These are phyloP conservation scores for Troides oblongomaculatus DNA, from an alignment of 2,888 invertebrate genomes.

Conservation along the genomic window DNA sequence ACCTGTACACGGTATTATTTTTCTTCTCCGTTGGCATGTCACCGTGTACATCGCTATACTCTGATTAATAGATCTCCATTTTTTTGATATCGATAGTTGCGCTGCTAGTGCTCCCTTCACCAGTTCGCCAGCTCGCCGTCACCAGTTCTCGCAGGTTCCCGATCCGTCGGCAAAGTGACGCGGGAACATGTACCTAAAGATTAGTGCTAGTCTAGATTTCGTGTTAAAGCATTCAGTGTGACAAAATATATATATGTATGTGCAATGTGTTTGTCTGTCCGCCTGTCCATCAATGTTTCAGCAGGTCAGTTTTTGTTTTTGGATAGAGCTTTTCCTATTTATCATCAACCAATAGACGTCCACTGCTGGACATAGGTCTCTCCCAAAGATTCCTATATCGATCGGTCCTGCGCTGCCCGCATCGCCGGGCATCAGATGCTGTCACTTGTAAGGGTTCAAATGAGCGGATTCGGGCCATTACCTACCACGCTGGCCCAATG, in stretches of 20 bases:
- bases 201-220: neutral
- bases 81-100: conserved; percentile 22
- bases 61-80: neutral
- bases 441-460: too few relatives aligned
- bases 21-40: too few relatives aligned
- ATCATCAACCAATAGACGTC: too few relatives aligned
- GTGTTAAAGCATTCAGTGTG: neutral
- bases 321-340: neutral
- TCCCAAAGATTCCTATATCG: too few relatives aligned
- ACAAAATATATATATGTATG: conserved; percentile 9
- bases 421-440: too few relatives aligned
- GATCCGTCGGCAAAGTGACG: conserved; percentile 6
- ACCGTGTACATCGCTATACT: too few relatives aligned
- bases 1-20: too few relatives aligned
- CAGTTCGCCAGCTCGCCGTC: neutral
- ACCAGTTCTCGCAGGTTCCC: conserved; percentile 12
- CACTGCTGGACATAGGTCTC: too few relatives aligned
- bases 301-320: conserved; percentile 21
- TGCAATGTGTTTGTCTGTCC: conserved; percentile 16
- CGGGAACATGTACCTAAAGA: neutral
- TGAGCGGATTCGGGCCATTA: too few relatives aligned
- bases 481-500: too few relatives aligned
- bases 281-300: conserved; percentile 13
- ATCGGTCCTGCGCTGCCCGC: too few relatives aligned
- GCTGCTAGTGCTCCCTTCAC: conserved; percentile 14